Base-by-base conservation (phyloP, 2,113 vertebrate species). In the Puma concolor region DNA sequence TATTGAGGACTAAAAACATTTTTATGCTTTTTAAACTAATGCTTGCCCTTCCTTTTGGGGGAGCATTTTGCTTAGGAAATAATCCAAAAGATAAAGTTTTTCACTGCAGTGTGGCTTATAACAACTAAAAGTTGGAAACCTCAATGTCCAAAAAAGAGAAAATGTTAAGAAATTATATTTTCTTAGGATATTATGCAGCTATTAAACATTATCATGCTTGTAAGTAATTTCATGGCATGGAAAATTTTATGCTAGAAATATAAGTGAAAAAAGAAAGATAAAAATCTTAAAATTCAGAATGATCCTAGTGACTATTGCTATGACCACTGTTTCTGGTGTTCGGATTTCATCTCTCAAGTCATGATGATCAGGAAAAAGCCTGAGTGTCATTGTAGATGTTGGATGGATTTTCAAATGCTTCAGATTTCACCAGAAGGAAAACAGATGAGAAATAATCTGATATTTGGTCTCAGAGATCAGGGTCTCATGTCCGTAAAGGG, bases 141-240 rank as follows among this genome's bases (percentile, higher is more conserved):
- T 33, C 85, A 85, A 63, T 54, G 29, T 80, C 36, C 1, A 14
- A 66, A 66, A 57, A 57, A 38, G 33, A 63, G n/a, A 84, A 63
- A 94, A 91, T 71, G 77, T 84, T 95, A 92, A 91, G 16, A 95
- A 93, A 96, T 63, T 80, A 71, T 80, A 91, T 80, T 50, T 57
- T 83, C 44, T 88, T 64, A 86, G 48, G 63, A 71, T 27, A 74
- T 76, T 83, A 64, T 57, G 4, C 10, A 97, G 25, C 52, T 31
- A 79, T 71, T 93, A 63, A 88, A 83, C 33, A 83, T 88, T 36
- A 79, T 80, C 33, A 25, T 41, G 5, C 72, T 80, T 66, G 66
- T 50, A 88, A 44, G 16, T 71, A 93, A 88, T 17, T 91, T 88
- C 77, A 67, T 79, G 25, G 19, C 25, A 91, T 33, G 33, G 41